phyloP scores from a whole-genome alignment of 1,140 invertebrate species.

The Saccostrea glomerata region DNA sequence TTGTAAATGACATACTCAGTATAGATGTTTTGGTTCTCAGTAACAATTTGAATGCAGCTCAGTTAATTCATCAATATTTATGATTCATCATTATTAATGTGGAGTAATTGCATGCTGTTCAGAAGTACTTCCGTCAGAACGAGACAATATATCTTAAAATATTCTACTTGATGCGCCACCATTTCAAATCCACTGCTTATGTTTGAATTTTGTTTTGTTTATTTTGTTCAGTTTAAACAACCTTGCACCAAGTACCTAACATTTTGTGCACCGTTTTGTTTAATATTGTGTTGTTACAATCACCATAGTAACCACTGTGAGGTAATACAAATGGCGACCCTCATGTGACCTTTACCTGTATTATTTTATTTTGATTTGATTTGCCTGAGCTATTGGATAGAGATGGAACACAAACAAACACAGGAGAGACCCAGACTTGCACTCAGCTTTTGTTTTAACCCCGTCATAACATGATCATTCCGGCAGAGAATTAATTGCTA shows the following conservation, averaged over 20 bases:
- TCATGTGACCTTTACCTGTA: not conserved
- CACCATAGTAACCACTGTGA: slow-evolving; percentile 22
- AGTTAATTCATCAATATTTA: not conserved
- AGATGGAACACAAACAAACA: not conserved
- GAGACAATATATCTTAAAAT: not conserved
- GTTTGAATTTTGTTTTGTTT: not conserved
- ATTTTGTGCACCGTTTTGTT: slow-evolving; percentile 25
- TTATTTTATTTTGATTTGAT: not conserved
- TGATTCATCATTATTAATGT: not conserved
- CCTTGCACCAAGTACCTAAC: slow-evolving; percentile 7
- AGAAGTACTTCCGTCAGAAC: not conserved
- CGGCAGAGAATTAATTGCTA: not conserved
- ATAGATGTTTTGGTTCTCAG: not conserved
- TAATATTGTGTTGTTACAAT: slow-evolving; percentile 12
- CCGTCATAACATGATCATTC: not conserved
- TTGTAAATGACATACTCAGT: not conserved
- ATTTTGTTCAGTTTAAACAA: not conserved
- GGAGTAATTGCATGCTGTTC: not conserved
- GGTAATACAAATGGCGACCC: slow-evolving; percentile 2
- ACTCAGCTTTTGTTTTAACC: not conserved
- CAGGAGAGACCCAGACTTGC: not conserved
- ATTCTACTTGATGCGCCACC: slow-evolving; percentile 16
- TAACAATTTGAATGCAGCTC: not conserved
- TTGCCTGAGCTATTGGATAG: slow-evolving; percentile 19
- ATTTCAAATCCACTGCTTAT: not conserved